A percentile compares a stretch with the other conserved stretches of the same genome.
Evolutionary conservation across 2,888 invertebrate species (phyloP).

Genomic region (Drosophila mettleri): DNA sequence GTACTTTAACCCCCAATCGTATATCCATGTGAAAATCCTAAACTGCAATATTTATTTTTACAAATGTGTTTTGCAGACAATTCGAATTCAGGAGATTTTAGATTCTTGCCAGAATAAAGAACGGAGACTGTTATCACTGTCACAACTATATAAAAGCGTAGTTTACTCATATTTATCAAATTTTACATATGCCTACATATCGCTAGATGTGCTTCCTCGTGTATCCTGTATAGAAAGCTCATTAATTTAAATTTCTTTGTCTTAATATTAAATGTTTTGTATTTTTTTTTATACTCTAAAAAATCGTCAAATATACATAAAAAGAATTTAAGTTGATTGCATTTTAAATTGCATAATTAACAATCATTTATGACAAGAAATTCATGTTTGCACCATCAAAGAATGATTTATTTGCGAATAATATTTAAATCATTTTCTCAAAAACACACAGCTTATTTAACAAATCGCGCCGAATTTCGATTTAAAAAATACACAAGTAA

Average conservation of each 20-base stretch:
- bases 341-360: not conserved
- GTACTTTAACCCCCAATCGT: conserved; percentile 2
- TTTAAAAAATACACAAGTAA: not conserved
- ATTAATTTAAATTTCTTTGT: not conserved
- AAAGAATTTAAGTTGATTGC: not conserved
- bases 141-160: not conserved
- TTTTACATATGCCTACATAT: not conserved
- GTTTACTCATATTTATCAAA: not conserved
- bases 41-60: not conserved
- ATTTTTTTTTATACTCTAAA: not conserved
- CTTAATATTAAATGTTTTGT: not conserved
- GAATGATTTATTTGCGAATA: no score
- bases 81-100: conserved; percentile 4
- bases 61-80: conserved; percentile 3
- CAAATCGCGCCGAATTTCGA: not conserved
- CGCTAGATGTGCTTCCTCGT: not conserved
- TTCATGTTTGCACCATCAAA: not conserved
- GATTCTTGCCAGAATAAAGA: conserved; percentile 24
- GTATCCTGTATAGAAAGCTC: conserved; percentile 1
- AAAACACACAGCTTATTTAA: no score
- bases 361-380: no score
- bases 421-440: no score
- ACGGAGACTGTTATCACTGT: conserved; percentile 17
- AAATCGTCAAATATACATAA: not conserved
- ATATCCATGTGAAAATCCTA: not conserved